Conservation (phyloP, 2,888 invertebrate genomes). For the Zhuqinia jingwanae region DNA sequence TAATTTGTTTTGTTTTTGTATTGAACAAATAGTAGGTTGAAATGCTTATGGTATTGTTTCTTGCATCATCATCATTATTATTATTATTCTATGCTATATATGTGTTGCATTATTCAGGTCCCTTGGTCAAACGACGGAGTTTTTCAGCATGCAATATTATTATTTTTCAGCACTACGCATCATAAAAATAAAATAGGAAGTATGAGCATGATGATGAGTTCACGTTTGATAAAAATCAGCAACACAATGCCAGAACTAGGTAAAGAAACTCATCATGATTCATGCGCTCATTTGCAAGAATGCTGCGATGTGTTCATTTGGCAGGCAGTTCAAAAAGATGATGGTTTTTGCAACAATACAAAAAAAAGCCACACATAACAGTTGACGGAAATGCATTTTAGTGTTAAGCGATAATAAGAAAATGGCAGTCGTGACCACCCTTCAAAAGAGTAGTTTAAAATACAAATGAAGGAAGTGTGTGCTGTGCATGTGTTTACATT, state of each 20-base stretch:
- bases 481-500: not conserved
- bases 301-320: not conserved
- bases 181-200: not conserved
- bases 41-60: not conserved
- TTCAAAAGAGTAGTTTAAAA: slow-evolving; percentile 36
- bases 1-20: too few relatives aligned
- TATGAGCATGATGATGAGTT: not conserved
- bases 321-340: not conserved
- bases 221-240: too few relatives aligned
- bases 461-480: slow-evolving; percentile 23
- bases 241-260: not conserved
- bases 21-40: not conserved
- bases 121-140: too few relatives aligned
- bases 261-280: not conserved
- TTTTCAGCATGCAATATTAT: too few relatives aligned
- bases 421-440: slow-evolving; percentile 59
- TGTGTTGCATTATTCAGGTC: too few relatives aligned
- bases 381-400: slow-evolving; percentile 51
- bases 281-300: not conserved
- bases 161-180: not conserved
- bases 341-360: slow-evolving; percentile 24
- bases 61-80: too few relatives aligned
- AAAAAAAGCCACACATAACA: not conserved
- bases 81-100: too few relatives aligned
- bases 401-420: slow-evolving; percentile 24